These are phyloP conservation scores for Volucella bombylans DNA, from an alignment of 2,888 invertebrate genomes.

Conservation along the genomic window DNA sequence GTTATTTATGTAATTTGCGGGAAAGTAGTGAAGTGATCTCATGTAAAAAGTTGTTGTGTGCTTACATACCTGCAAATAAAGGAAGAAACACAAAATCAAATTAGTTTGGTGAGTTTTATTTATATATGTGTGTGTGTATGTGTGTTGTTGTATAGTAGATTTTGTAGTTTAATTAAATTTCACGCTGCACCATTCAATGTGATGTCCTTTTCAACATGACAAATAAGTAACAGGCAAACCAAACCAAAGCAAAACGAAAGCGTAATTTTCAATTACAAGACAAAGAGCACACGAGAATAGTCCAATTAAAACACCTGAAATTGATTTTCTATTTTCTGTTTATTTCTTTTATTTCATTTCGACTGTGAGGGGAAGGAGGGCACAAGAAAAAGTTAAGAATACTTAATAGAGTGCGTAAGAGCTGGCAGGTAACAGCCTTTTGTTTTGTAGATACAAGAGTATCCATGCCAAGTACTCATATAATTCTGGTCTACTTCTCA, in stretches of 20 bases:
- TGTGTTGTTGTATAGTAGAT: slow-evolving; percentile 15
- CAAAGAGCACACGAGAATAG: slow-evolving; percentile 16
- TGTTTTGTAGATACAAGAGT: slow-evolving; percentile 1
- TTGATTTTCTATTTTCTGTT: slow-evolving; percentile 48
- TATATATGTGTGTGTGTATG: too few relatives aligned
- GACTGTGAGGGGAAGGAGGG: not conserved
- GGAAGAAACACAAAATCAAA: slow-evolving; percentile 56
- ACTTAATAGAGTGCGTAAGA: too few relatives aligned
- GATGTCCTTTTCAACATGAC: slow-evolving; percentile 49
- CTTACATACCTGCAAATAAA: slow-evolving; percentile 71
- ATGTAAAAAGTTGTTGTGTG: slow-evolving; percentile 57
- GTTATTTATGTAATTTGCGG: slow-evolving; percentile 64
- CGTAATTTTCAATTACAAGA: slow-evolving; percentile 58
- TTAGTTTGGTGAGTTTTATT: slow-evolving; percentile 49
- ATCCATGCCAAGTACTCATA: slow-evolving; percentile 4
- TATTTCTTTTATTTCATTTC: slow-evolving; percentile 16
- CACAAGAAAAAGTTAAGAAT: too few relatives aligned
- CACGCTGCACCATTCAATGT: slow-evolving; percentile 22
- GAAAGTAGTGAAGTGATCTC: slow-evolving; percentile 68
- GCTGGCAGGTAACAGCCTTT: slow-evolving; percentile 23
- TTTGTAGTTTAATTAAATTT: slow-evolving; percentile 68
- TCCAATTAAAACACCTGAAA: slow-evolving; percentile 68
- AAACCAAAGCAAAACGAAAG: slow-evolving; percentile 31
- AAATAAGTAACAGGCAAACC: not conserved
- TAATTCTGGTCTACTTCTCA: slow-evolving; percentile 49